Conservation (phyloP, 2,113 vertebrate genomes). For the Electrona antarctica region DNA sequence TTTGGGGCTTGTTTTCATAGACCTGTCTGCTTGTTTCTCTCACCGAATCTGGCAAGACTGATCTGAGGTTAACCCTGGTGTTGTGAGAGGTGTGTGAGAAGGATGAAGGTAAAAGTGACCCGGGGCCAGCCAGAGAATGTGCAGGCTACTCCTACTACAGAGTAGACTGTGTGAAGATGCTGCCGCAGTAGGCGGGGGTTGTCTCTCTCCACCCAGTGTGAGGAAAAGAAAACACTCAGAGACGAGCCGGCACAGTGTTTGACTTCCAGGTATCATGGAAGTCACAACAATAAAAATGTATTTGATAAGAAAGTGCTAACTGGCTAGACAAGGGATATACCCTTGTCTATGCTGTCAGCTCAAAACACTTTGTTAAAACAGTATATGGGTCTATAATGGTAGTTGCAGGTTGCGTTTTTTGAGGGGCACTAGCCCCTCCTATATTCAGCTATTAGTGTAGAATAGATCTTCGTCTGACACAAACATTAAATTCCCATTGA, state of each 20-base stretch:
- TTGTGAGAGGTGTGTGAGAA: constrained; percentile 15
- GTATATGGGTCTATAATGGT: too few species aligned
- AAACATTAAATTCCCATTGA: too few species aligned
- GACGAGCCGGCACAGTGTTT: not conserved
- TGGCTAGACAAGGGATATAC: too few species aligned
- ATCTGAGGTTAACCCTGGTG: constrained; percentile 22
- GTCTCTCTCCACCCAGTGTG: constrained; percentile 21
- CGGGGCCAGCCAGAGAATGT: constrained; percentile 12
- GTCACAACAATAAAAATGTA: constrained; percentile 1
- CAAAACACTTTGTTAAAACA: too few species aligned
- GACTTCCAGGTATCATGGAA: too few species aligned
- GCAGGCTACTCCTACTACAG: constrained; percentile 1
- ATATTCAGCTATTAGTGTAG: too few species aligned
- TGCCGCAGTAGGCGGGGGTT: constrained; percentile 11
- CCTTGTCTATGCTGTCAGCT: too few species aligned
- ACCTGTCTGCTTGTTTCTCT: too few species aligned
- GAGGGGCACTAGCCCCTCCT: too few species aligned
- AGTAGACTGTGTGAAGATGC: constrained; percentile 4
- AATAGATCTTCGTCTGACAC: too few species aligned
- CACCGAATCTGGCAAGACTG: constrained; percentile 35
- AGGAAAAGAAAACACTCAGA: constrained; percentile 14
- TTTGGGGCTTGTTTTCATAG: too few species aligned
- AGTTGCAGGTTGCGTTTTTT: too few species aligned
- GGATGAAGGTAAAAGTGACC: constrained; percentile 10
- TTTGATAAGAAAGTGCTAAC: not conserved